These are phyloP conservation scores for Andrena flavipes DNA, from an alignment of 2,888 invertebrate genomes.

Conservation along the genomic window DNA sequence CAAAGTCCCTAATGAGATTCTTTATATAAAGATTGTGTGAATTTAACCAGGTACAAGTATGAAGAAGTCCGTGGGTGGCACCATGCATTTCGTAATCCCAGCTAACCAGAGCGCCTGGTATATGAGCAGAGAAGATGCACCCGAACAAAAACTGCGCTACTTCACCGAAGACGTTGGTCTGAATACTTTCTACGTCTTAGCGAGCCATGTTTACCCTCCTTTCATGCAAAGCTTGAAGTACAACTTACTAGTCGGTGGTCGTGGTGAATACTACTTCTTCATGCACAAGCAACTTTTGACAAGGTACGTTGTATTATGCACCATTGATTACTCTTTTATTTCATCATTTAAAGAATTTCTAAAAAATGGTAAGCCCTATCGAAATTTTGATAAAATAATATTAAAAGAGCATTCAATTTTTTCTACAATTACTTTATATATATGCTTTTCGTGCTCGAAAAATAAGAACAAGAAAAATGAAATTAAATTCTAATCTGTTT, in stretches of 20 bases:
- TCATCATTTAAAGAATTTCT: neutral
- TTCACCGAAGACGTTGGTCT: conserved; percentile 91
- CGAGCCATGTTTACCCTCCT: conserved; percentile 87
- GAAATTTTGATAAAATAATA: no score
- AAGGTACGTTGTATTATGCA: conserved; percentile 85
- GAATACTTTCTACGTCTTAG: conserved; percentile 89
- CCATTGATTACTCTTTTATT: neutral
- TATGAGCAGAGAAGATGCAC: conserved; percentile 84
- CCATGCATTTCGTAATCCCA: conserved; percentile 86
- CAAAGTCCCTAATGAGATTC: neutral
- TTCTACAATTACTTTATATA: no score
- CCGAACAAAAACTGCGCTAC: conserved; percentile 88
- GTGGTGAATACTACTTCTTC: conserved; percentile 88
- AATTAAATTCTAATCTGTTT: conserved; percentile 1
- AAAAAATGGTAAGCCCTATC: no score
- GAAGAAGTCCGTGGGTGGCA: conserved; percentile 67
- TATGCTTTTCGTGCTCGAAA: neutral
- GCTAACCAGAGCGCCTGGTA: conserved; percentile 87
- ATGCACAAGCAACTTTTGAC: conserved; percentile 88
- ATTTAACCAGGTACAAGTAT: conserved; percentile 1
- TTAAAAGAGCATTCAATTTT: no score
- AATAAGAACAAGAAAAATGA: neutral
- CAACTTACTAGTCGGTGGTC: conserved; percentile 85
- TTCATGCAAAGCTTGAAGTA: conserved; percentile 87
- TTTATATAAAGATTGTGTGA: neutral